Evolutionary conservation across 1,140 invertebrate species (phyloP).

Genomic region (Andricus grossulariae): DNA sequence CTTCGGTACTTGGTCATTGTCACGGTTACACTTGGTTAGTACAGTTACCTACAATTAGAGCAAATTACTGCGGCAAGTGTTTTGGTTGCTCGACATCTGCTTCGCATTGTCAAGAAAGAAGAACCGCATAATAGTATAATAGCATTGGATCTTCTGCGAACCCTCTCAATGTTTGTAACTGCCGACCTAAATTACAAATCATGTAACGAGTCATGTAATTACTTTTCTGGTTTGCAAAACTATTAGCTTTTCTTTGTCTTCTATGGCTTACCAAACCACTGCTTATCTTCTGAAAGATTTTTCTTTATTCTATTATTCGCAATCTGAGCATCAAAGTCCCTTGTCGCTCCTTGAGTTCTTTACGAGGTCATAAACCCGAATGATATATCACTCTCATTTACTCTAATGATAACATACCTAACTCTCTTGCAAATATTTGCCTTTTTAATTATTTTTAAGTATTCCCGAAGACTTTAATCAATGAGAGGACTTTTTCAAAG

Average conservation of each 20-base stretch:
- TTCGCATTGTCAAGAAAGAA: conserved; percentile 4
- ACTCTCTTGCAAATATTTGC: neutral
- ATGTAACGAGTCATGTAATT: too few species aligned
- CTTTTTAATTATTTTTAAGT: conserved; percentile 12
- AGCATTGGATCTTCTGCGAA: neutral
- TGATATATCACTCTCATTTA: conserved; percentile 2
- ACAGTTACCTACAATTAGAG: conserved; percentile 24
- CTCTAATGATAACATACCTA: conserved; percentile 2
- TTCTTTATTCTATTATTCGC: neutral
- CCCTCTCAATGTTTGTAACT: too few species aligned
- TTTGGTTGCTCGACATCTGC: conserved; percentile 2
- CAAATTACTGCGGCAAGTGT: neutral
- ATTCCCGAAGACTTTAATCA: neutral
- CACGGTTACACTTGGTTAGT: conserved; percentile 29
- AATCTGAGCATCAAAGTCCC: neutral
- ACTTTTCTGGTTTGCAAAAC: too few species aligned
- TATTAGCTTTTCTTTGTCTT: too few species aligned
- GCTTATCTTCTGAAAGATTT: neutral
- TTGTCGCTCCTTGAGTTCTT: conserved; percentile 3
- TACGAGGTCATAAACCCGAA: conserved; percentile 5
- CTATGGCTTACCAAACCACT: too few species aligned
- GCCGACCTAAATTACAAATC: too few species aligned
- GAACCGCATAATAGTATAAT: neutral
- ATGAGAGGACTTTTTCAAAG: neutral
- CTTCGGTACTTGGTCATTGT: conserved; percentile 13